Evolutionary conservation across 1,140 invertebrate genomes (phyloP).

Genomic region (Hormaphis cornu): DNA sequence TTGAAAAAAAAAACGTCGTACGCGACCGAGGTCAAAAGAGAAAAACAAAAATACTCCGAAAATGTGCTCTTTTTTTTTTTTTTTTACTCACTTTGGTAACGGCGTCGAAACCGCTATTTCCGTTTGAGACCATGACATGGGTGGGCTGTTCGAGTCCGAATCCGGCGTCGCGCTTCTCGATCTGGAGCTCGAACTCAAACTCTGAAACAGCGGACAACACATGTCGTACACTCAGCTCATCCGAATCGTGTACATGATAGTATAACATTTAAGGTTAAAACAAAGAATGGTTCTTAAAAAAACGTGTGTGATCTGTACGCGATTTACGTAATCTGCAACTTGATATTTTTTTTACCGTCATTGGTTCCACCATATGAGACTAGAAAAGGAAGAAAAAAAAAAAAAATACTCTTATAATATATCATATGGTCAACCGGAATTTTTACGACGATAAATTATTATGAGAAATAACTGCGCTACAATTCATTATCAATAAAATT

Average conservation of each 20-base stretch:
- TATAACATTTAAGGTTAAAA: too few relatives aligned
- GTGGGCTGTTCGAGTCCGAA: constrained; percentile 62
- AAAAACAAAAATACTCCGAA: neutral
- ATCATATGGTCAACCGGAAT: too few relatives aligned
- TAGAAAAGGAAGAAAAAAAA: too few relatives aligned
- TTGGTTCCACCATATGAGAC: too few relatives aligned
- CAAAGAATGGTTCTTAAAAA: neutral
- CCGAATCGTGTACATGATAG: neutral
- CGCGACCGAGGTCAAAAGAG: neutral
- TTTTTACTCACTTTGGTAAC: constrained; percentile 13
- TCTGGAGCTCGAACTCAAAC: constrained; percentile 59
- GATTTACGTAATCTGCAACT: too few relatives aligned
- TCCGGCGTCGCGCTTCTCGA: constrained; percentile 80
- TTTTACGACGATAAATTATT: too few relatives aligned
- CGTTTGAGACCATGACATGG: constrained; percentile 42
- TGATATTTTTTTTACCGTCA: too few relatives aligned
- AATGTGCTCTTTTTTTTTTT: too few relatives aligned
- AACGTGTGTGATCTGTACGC: too few relatives aligned
- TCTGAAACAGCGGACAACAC: constrained; percentile 42
- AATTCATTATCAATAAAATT: too few relatives aligned
- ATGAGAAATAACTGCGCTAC: too few relatives aligned
- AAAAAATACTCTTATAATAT: too few relatives aligned
- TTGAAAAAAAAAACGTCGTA: neutral
- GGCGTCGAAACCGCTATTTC: neutral
- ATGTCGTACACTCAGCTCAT: neutral